phyloP scores from a whole-genome alignment of 2,888 invertebrate species.

The Macaria notata region DNA sequence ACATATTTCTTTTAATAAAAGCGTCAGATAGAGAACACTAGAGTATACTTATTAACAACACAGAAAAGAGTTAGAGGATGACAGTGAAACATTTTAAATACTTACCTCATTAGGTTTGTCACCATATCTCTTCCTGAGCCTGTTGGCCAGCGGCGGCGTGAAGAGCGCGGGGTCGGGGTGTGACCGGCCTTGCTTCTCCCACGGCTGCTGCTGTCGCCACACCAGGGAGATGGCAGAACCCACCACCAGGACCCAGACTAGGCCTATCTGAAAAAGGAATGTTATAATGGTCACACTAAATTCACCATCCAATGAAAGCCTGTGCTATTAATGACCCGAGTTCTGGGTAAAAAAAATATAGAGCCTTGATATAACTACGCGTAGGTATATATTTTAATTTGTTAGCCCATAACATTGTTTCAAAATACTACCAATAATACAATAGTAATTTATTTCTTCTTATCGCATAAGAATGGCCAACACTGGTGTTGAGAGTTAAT shows the following conservation, averaged over 20 bases:
- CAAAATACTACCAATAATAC: background rate
- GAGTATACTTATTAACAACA: no score
- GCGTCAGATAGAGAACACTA: no score
- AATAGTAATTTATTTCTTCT: no score
- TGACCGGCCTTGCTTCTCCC: constrained; percentile 53
- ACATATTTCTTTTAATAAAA: no score
- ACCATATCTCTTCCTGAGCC: constrained; percentile 42
- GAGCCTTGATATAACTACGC: no score
- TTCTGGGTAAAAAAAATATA: background rate
- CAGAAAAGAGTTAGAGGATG: no score
- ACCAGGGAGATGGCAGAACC: constrained; percentile 58
- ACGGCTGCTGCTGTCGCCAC: constrained; percentile 66
- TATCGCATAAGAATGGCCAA: no score
- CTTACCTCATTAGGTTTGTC: constrained; percentile 56
- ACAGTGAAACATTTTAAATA: no score
- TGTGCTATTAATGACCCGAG: no score
- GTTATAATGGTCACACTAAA: no score
- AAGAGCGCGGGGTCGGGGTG: constrained; percentile 70
- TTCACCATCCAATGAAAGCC: no score
- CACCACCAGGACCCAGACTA: constrained; percentile 65
- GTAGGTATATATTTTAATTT: background rate
- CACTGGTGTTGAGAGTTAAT: no score
- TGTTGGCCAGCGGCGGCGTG: constrained; percentile 63
- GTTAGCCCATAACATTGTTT: background rate
- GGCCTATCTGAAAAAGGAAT: constrained; percentile 54